Evolutionary conservation across 2,113 vertebrate species (phyloP), one percentile per base, ranked within the genome.

Genomic region (Dolichotis patagonum): DNA sequence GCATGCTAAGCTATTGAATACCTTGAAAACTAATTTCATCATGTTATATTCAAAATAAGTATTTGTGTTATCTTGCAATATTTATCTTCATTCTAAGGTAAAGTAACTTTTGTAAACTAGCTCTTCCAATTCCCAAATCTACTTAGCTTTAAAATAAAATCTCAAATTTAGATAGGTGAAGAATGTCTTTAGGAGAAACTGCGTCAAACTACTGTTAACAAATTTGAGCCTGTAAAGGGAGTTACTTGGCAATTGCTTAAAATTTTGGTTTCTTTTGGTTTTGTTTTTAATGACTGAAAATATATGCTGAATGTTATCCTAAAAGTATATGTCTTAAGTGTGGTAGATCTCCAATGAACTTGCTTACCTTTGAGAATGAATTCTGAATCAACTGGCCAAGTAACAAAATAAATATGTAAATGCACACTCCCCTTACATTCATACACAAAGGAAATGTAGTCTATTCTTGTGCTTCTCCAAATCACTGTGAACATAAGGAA

Each of bases 1-100:
- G 5, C 24, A 69, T 78, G 20, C 8, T 46, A 67, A 67, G 58
- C 2, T 60, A 77, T 38, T 52, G 46, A 69, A 80, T 17, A 35
- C 11, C 13, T 94, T 58, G 52, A 52, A 92, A 85, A 88, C 32
- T 46, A 30, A 87, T 69, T 83, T 86, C 43, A 82, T 13, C 38
- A 94, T 5, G 7, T 62, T 52, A 62, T 85, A 75, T 19, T 91
- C 19, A 43, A 90, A 84, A 90, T 84, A 3, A 2, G 2, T 85
- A 91, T 60, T 92, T 94, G 94, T 85, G 69, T 90, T 87, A 65
- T 92, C 38, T 92, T 63, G 6, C 28, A 87, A 90, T 67, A 71
- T 14, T 75, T 94, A 19, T 87, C 43, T 71, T 78, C 17, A 8
- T 94, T 56, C 54, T 77, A 69, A 81, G 73, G 22, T 24, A 81